These are phyloP conservation scores for Apodemus speciosus DNA, from an alignment of 2,113 vertebrate species.

Conservation along the genomic window DNA sequence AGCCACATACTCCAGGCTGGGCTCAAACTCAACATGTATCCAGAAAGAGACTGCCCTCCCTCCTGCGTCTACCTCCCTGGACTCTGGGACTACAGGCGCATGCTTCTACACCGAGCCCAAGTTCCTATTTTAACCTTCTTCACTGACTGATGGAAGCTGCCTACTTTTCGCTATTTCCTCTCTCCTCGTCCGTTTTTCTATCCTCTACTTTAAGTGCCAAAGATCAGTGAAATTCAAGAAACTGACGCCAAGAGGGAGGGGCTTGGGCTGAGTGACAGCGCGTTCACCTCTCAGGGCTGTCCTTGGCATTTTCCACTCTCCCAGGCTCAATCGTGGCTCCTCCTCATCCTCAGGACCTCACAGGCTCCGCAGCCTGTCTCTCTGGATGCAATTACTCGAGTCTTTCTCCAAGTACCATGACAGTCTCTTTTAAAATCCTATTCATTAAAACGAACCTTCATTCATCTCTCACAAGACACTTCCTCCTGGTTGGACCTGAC, in stretches of 20 bases:
- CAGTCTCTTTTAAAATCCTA: background rate
- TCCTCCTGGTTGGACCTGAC: background rate
- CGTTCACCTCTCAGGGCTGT: background rate
- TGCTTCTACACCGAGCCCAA: background rate
- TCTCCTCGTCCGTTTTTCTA: background rate
- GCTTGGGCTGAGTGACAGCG: background rate
- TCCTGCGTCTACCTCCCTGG: no score
- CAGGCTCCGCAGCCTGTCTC: background rate
- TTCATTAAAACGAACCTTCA: conserved; percentile 7
- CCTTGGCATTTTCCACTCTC: background rate
- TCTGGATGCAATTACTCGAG: background rate
- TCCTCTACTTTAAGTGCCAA: conserved; percentile 27
- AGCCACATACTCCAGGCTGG: background rate
- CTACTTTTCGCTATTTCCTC: conserved; percentile 36
- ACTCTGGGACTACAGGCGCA: background rate
- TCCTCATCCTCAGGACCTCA: background rate
- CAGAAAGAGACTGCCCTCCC: background rate
- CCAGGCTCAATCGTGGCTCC: background rate
- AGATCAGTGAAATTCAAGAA: conserved; percentile 45
- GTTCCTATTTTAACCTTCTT: conserved; percentile 29
- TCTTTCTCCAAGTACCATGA: background rate
- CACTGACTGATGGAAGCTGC: conserved; percentile 5
- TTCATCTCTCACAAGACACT: background rate
- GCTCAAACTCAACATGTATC: background rate
- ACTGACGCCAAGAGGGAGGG: background rate